phyloP scores from a whole-genome alignment of 2,888 invertebrate species.

The Plagodis dolabraria region DNA sequence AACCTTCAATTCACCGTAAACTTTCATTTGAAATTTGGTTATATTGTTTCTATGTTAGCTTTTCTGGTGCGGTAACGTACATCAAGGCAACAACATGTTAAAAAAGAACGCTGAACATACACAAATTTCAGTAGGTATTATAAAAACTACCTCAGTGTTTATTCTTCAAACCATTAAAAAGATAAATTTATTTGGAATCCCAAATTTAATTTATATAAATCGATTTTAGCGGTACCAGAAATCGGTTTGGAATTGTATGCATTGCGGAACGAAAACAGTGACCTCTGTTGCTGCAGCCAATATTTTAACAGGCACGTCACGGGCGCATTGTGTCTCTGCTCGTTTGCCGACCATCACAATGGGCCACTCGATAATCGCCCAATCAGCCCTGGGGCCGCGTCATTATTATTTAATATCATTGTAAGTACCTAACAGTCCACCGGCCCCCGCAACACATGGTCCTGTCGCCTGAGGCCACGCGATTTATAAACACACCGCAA shows the following conservation, averaged over 20 bases:
- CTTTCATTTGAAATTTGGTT: constrained; percentile 38
- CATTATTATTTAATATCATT: constrained; percentile 59
- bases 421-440: constrained; percentile 44
- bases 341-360: constrained; percentile 52
- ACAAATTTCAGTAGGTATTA: too few relatives aligned
- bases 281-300: constrained; percentile 44
- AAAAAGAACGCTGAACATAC: too few relatives aligned
- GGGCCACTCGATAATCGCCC: constrained; percentile 51
- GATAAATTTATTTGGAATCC: too few relatives aligned
- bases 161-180: too few relatives aligned
- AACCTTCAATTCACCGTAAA: constrained; percentile 34
- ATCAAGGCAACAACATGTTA: constrained; percentile 10
- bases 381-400: constrained; percentile 53
- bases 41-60: constrained; percentile 29
- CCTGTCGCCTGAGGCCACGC: constrained; percentile 60
- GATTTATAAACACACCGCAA: constrained; percentile 67
- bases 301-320: constrained; percentile 47
- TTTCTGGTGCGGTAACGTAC: constrained; percentile 12
- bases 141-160: too few relatives aligned
- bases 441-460: constrained; percentile 64
- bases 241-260: not conserved
- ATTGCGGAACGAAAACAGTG: constrained; percentile 31
- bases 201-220: too few relatives aligned
- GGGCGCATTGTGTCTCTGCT: constrained; percentile 49
- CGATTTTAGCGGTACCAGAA: too few relatives aligned